Percentiles rank a stretch among this genome's conserved stretches.
phyloP scores from a whole-genome alignment of 2,113 vertebrate species.

The Leptobrachium leishanense region DNA sequence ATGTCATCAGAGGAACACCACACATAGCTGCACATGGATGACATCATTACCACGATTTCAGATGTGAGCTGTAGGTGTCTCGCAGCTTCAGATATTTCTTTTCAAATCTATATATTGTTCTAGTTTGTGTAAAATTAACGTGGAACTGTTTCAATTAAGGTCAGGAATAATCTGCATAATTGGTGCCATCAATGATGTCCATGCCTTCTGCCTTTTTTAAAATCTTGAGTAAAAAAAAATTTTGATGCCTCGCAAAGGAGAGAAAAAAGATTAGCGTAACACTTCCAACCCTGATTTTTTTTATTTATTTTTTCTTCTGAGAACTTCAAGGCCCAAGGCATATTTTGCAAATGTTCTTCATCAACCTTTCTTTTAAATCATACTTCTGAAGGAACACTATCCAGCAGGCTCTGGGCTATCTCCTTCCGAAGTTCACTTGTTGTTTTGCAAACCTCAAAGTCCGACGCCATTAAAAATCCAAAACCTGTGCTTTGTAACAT shows the following conservation, averaged over 20 bases:
- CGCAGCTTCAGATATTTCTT: too few relatives aligned
- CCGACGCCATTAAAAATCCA: slow-evolving; percentile 25
- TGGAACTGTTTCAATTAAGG: neutral
- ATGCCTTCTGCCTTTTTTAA: neutral
- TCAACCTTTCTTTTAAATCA: slow-evolving; percentile 41
- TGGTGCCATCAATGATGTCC: slow-evolving; percentile 1
- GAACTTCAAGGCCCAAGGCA: slow-evolving; percentile 38
- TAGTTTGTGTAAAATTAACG: neutral
- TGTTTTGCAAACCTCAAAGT: slow-evolving; percentile 29
- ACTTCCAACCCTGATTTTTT: slow-evolving; percentile 24
- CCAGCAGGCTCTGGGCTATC: slow-evolving; percentile 27
- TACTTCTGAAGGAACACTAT: slow-evolving; percentile 35
- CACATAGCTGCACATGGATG: too few relatives aligned
- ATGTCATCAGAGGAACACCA: too few relatives aligned
- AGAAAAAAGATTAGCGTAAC: slow-evolving; percentile 12
- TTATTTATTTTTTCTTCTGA: slow-evolving; percentile 16
- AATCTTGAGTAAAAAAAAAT: slow-evolving; percentile 19
- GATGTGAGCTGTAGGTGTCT: too few relatives aligned
- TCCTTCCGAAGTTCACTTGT: slow-evolving; percentile 20
- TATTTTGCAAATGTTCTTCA: slow-evolving; percentile 37
- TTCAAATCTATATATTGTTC: neutral
- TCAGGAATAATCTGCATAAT: neutral
- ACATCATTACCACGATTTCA: too few relatives aligned
- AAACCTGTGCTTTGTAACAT: neutral
- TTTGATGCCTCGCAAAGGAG: slow-evolving; percentile 23